Percentiles rank a stretch among this genome's conserved stretches.
phyloP scores from a whole-genome alignment of 2,888 invertebrate genomes.

The Amphipoea oculea region DNA sequence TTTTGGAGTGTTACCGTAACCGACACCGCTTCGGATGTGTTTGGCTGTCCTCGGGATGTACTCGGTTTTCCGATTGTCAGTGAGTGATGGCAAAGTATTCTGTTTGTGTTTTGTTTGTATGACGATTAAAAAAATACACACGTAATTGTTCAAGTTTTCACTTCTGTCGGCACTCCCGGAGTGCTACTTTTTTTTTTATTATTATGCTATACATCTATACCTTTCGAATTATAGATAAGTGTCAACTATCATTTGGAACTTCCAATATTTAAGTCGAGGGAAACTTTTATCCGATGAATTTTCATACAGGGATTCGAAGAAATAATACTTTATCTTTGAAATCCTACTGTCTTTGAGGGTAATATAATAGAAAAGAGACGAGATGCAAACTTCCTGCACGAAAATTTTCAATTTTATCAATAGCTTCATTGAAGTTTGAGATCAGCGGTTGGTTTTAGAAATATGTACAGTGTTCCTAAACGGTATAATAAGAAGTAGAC shows the following conservation, averaged over 20 bases:
- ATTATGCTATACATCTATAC: not conserved
- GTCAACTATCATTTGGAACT: not conserved
- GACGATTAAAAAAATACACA: too few species aligned
- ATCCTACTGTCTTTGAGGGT: constrained; percentile 11
- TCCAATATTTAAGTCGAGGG: not conserved
- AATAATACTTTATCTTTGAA: constrained; percentile 11
- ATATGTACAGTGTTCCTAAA: not conserved
- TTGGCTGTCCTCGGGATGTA: too few species aligned
- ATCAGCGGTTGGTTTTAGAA: not conserved
- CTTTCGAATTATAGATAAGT: not conserved
- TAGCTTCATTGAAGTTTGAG: constrained; percentile 4
- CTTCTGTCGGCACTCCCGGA: too few species aligned
- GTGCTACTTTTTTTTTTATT: too few species aligned
- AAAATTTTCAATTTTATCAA: constrained; percentile 21
- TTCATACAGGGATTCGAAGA: not conserved
- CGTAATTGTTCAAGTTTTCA: too few species aligned
- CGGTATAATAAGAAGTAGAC: not conserved
- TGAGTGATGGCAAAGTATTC: too few species aligned
- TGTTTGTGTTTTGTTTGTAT: too few species aligned
- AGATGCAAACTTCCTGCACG: not conserved
- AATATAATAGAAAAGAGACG: constrained; percentile 14
- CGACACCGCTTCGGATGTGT: too few species aligned
- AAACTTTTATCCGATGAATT: not conserved
- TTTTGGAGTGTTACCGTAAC: too few species aligned
- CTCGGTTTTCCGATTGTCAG: too few species aligned